phyloP scores from a whole-genome alignment of 2,797 vertebrate genomes.

The Urosaurus nigricauda region DNA sequence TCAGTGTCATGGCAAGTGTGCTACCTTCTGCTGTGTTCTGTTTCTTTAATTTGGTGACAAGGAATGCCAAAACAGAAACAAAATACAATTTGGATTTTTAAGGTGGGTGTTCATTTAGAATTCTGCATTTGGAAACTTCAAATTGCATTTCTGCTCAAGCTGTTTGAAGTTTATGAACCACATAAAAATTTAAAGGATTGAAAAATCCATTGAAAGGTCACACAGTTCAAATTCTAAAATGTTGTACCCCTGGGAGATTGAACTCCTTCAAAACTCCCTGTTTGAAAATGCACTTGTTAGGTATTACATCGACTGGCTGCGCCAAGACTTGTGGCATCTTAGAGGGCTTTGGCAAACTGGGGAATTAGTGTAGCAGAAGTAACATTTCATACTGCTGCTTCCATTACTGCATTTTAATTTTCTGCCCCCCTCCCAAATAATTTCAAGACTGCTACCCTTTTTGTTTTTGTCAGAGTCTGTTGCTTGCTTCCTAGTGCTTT shows the following conservation, averaged over 20 bases:
- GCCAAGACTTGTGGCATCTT: neutral
- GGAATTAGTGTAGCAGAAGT: constrained; percentile 25
- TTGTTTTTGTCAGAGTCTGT: constrained; percentile 71
- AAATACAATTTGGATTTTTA: constrained; percentile 8
- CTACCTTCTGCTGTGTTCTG: neutral
- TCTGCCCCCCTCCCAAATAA: neutral
- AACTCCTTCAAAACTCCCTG: neutral
- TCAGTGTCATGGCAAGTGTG: neutral
- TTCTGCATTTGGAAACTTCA: neutral
- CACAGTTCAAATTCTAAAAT: neutral
- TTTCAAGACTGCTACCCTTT: constrained; percentile 47
- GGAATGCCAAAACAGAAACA: neutral
- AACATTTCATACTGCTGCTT: constrained; percentile 58
- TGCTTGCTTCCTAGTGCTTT: constrained; percentile 49
- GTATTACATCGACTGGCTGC: neutral
- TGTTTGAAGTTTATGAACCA: neutral
- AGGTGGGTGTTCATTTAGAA: constrained; percentile 3
- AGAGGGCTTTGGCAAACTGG: constrained; percentile 15
- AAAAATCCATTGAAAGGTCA: neutral
- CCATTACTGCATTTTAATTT: constrained; percentile 53
- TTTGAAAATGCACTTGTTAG: neutral
- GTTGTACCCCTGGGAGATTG: neutral
- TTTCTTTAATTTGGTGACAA: neutral
- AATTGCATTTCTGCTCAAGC: neutral
- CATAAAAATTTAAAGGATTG: neutral